Base-by-base conservation (phyloP, 2,888 invertebrate species). In the Osedax fenrisi region DNA sequence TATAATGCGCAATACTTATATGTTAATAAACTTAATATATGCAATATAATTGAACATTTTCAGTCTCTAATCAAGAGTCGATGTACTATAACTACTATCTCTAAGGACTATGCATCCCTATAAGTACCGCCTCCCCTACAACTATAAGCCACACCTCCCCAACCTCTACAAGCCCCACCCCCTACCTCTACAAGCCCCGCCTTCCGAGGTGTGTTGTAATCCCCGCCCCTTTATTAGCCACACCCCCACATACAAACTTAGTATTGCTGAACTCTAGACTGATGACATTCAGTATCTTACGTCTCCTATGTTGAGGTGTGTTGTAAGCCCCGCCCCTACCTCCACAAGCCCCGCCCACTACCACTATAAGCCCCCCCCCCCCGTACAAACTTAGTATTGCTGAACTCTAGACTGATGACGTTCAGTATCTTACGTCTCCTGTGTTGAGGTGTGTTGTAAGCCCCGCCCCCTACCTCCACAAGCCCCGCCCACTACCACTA, bases 231-330 rank as follows among this genome's bases (percentile, higher is more conserved):
- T n/a, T n/a, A n/a, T n/a, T n/a, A 26, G 25, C 10, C 10, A 27
- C 22, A 5, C 13, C 22, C 26, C 17, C 25, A 26, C 23, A 21
- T 25, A 79, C 83, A 79, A 81, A 92, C 91, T 89, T 89, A 76
- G 92, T 92, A 78, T 90, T 89, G 13, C 91, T 90, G 84, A 94
- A 92, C 86, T 94, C 94, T 78, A 94, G 78, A 76, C 84, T 85
- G 78, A 85, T 84, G 67, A 85, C 84, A 78, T 85, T 85, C 76
- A 82, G 81, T 56, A 84, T 82, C 77, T 83, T 83, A 21, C 80
- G 77, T 76, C 84, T 86, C n/a, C n/a, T n/a, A n/a, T n/a, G n/a
- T n/a, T n/a, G n/a, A n/a, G n/a, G n/a, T n/a, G n/a, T n/a, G n/a
- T n/a, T n/a, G n/a, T n/a, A n/a, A n/a, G n/a, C n/a, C n/a, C n/a